These are phyloP conservation scores for Sinella curviseta DNA, from an alignment of 1,140 invertebrate genomes.

Conservation along the genomic window DNA sequence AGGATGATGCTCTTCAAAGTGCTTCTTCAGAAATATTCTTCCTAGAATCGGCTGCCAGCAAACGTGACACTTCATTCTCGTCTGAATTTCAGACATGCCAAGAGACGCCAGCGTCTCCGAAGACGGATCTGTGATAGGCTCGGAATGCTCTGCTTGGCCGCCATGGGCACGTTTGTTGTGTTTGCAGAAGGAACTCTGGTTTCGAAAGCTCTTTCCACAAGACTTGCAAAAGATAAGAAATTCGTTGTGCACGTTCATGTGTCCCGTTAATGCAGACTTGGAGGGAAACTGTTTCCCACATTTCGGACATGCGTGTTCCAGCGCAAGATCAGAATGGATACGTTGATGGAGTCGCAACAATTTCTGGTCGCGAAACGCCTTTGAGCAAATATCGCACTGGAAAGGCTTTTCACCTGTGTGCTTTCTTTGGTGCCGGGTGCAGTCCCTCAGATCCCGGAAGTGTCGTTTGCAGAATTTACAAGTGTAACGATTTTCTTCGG, in stretches of 20 bases:
- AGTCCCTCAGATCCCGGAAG: not conserved
- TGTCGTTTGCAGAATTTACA: not conserved
- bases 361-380: not conserved
- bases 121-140: not conserved
- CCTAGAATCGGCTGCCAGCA: not conserved
- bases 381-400: not conserved
- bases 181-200: not conserved
- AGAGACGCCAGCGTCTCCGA: not conserved
- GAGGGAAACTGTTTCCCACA: not conserved
- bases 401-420: slow-evolving; percentile 13
- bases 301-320: not conserved
- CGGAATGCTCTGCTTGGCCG: not conserved
- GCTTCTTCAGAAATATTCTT: not conserved
- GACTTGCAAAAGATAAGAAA: not conserved
- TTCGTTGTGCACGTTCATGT: not conserved
- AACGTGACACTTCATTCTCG: not conserved
- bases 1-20: not conserved
- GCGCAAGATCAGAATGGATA: not conserved
- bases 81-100: not conserved
- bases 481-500: not conserved
- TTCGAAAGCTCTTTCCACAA: not conserved
- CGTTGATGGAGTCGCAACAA: not conserved
- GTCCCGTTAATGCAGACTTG: not conserved
- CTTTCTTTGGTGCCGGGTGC: not conserved
- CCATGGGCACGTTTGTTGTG: not conserved